Percentiles rank a stretch among this genome's conserved stretches.
Conservation (phyloP, 2,113 vertebrate genomes). For the Rhadina sibilatrix region DNA sequence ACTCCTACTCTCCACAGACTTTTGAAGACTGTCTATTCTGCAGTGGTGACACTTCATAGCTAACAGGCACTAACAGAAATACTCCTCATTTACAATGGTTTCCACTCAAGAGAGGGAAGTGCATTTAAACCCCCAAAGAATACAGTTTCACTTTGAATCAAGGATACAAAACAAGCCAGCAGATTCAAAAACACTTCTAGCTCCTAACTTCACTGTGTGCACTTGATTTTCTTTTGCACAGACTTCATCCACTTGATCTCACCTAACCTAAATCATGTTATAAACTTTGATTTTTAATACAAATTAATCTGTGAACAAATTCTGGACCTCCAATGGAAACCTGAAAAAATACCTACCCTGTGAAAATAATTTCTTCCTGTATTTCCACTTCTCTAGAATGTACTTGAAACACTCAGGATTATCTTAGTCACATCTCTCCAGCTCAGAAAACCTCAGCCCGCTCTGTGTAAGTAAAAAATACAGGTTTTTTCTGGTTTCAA, state of each 20-base stretch:
- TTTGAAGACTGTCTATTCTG: neutral
- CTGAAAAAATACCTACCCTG: neutral
- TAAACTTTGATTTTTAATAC: neutral
- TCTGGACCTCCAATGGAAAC: neutral
- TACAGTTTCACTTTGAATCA: neutral
- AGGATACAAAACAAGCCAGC: neutral
- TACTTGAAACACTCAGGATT: neutral
- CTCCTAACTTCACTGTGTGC: neutral
- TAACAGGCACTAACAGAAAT: conserved; percentile 26
- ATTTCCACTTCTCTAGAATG: neutral
- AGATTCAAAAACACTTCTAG: neutral
- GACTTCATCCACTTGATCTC: neutral
- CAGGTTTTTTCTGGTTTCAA: conserved; percentile 54
- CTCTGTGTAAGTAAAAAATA: conserved; percentile 25
- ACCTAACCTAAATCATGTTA: neutral
- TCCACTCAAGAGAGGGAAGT: neutral
- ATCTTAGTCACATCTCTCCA: conserved; percentile 30
- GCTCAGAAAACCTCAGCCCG: conserved; percentile 5
- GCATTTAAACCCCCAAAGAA: neutral
- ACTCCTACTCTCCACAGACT: neutral
- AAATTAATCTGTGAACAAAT: neutral
- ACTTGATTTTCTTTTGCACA: neutral
- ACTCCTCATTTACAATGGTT: neutral
- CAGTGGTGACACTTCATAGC: neutral
- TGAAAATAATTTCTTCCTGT: conserved; percentile 2